phyloP scores from a whole-genome alignment of 92 coral and sea anemone species.

The Phenganax marumi region DNA sequence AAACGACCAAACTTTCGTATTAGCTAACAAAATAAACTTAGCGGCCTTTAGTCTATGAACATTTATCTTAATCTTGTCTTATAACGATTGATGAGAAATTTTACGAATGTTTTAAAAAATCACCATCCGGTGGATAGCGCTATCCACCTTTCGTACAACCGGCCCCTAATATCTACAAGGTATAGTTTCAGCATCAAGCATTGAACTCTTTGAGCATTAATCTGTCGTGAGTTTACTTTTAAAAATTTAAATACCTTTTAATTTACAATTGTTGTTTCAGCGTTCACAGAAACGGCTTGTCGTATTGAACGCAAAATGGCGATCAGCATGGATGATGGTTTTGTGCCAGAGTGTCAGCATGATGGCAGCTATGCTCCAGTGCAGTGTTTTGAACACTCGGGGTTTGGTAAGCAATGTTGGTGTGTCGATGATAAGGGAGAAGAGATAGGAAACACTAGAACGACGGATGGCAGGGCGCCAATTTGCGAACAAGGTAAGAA shows the following conservation, averaged over 20 bases:
- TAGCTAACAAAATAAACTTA: too few species aligned
- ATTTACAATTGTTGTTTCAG: background rate
- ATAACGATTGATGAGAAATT: too few species aligned
- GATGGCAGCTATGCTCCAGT: conserved; percentile 72
- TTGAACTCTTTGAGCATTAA: background rate
- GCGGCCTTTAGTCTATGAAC: too few species aligned
- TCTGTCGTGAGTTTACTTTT: background rate
- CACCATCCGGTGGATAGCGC: too few species aligned
- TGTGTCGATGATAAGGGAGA: conserved; percentile 81
- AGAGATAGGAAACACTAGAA: conserved; percentile 68
- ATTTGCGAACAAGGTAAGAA: conserved; percentile 48
- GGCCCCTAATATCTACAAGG: too few species aligned
- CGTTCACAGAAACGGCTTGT: conserved; percentile 71
- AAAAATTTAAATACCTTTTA: background rate
- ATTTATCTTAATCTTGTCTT: too few species aligned
- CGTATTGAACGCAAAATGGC: conserved; percentile 84
- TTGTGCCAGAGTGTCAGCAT: conserved; percentile 71
- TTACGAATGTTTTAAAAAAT: too few species aligned
- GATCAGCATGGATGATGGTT: conserved; percentile 70
- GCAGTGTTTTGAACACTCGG: conserved; percentile 82
- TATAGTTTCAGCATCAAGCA: background rate
- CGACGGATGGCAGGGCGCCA: conserved; percentile 66
- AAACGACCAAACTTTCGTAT: too few species aligned
- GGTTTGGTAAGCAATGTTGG: conserved; percentile 82
- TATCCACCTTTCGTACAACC: too few species aligned